These are phyloP conservation scores for Drosophila pseudoananassae DNA, from an alignment of 1,140 invertebrate genomes.

Conservation along the genomic window DNA sequence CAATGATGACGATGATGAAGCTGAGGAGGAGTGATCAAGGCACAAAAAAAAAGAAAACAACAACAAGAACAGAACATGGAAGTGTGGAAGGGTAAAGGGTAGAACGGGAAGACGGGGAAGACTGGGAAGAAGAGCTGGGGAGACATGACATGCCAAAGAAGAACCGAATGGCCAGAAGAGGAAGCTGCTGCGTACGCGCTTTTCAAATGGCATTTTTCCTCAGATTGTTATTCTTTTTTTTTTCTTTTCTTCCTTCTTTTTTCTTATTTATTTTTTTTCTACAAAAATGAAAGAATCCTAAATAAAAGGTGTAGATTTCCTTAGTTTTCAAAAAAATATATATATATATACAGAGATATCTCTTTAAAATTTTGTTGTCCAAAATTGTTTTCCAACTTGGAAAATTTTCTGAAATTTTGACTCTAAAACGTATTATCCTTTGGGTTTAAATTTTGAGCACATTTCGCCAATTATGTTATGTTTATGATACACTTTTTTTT, in stretches of 20 bases:
- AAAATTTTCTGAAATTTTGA: no score
- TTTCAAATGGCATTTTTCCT: slow-evolving; percentile 20
- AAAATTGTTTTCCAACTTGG: no score
- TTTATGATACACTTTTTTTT: neutral
- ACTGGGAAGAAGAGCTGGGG: no score
- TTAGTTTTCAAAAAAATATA: no score
- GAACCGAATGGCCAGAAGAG: neutral
- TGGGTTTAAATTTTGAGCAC: neutral
- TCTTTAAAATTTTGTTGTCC: no score
- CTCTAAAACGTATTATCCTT: neutral
- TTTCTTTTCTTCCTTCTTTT: neutral
- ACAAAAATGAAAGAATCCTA: neutral
- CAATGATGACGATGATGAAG: slow-evolving; percentile 8
- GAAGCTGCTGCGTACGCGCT: slow-evolving; percentile 7
- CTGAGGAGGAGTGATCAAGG: slow-evolving; percentile 18
- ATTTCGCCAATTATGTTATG: neutral
- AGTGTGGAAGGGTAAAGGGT: neutral
- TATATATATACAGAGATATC: no score
- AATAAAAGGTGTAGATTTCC: no score
- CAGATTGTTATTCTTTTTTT: neutral
- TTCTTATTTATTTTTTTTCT: neutral
- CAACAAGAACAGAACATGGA: neutral
- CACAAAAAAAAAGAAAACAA: neutral
- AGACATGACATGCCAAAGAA: slow-evolving; percentile 3
- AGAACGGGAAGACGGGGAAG: no score